phyloP scores from a whole-genome alignment of 2,797 vertebrate genomes.

The Fundulus diaphanus region DNA sequence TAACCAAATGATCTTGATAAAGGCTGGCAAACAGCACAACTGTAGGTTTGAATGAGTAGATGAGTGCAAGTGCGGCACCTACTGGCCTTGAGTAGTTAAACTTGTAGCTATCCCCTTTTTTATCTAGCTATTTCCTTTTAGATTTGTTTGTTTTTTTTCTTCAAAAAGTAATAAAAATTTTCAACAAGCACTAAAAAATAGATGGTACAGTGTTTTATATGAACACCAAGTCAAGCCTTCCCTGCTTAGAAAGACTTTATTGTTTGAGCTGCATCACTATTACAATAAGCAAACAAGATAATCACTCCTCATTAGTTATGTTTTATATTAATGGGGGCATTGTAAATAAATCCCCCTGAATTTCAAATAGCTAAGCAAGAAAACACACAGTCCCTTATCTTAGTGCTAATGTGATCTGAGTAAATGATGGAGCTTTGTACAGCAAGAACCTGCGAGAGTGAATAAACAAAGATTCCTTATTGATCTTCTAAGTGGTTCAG shows the following conservation, averaged over 20 bases:
- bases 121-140: constrained; percentile 1
- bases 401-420: constrained; percentile 66
- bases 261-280: constrained; percentile 68
- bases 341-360: constrained; percentile 77
- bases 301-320: constrained; percentile 83
- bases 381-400: constrained; percentile 66
- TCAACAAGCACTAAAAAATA: constrained; percentile 67
- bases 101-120: too few relatives aligned
- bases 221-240: constrained; percentile 39
- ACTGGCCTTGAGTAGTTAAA: too few relatives aligned
- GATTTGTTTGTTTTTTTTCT: constrained; percentile 62
- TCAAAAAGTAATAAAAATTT: constrained; percentile 57
- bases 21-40: too few relatives aligned
- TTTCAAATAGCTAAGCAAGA: constrained; percentile 70
- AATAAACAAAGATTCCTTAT: constrained; percentile 67
- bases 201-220: constrained; percentile 35
- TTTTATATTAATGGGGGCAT: constrained; percentile 81
- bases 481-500: constrained; percentile 64
- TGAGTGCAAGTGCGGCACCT: too few relatives aligned
- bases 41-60: too few relatives aligned
- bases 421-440: constrained; percentile 76
- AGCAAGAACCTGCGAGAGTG: constrained; percentile 47
- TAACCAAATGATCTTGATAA: too few relatives aligned
- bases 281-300: constrained; percentile 76
- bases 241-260: constrained; percentile 51